Percentiles rank a stretch among this genome's conserved stretches.
phyloP scores from a whole-genome alignment of 92 coral and sea anemone species.

The Anthopleura xanthogrammica region DNA sequence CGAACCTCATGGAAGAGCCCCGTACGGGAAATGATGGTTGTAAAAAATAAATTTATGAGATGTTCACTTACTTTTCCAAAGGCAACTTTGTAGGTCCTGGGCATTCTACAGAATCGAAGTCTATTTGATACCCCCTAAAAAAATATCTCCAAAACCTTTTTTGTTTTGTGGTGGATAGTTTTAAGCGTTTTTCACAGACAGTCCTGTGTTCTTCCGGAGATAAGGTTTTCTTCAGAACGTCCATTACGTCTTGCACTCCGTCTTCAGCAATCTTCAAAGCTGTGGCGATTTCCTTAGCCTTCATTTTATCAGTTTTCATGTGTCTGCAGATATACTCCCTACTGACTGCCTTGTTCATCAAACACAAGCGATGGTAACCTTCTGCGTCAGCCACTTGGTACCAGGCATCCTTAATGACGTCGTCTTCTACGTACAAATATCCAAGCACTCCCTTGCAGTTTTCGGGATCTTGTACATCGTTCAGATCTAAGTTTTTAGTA shows the following conservation, averaged over 20 bases:
- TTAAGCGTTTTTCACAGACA: not conserved
- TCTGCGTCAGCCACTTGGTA: not conserved
- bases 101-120: too few relatives aligned
- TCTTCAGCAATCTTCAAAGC: not conserved
- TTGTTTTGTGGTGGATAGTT: too few relatives aligned
- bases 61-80: too few relatives aligned
- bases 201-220: not conserved
- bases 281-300: not conserved
- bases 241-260: not conserved
- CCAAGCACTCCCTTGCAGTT: not conserved
- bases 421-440: not conserved
- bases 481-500: not conserved
- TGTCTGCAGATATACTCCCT: not conserved
- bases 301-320: not conserved
- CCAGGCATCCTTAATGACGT: not conserved
- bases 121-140: too few relatives aligned
- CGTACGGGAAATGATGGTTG: too few relatives aligned
- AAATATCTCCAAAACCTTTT: too few relatives aligned
- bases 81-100: too few relatives aligned
- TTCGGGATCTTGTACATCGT: not conserved
- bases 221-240: not conserved
- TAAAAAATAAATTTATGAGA: too few relatives aligned
- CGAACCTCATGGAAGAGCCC: too few relatives aligned
- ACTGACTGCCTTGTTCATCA: not conserved
- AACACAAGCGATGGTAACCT: not conserved